phyloP scores from a whole-genome alignment of 2,888 invertebrate genomes.

The Incurvaria masculella region DNA sequence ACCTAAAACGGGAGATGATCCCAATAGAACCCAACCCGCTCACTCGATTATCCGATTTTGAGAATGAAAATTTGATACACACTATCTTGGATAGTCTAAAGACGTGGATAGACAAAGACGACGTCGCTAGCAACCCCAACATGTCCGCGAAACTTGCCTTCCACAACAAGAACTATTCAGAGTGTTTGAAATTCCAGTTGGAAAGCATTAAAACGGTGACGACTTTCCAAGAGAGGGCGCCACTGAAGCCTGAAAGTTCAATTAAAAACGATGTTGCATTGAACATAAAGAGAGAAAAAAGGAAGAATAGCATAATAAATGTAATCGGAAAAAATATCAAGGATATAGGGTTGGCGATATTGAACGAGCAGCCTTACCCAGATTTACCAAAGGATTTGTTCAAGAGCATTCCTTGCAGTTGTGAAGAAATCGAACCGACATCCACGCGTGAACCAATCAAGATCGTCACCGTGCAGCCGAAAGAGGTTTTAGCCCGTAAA shows the following conservation, averaged over 20 bases:
- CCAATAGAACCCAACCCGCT: slow-evolving; percentile 34
- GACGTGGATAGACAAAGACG: slow-evolving; percentile 35
- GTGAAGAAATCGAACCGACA: slow-evolving; percentile 27
- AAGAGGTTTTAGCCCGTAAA: slow-evolving; percentile 25
- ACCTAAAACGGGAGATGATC: slow-evolving; percentile 29
- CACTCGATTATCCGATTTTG: slow-evolving; percentile 31
- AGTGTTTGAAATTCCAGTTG: slow-evolving; percentile 33
- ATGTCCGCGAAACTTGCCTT: slow-evolving; percentile 44
- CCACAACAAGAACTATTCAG: slow-evolving; percentile 31
- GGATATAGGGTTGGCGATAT: slow-evolving; percentile 36
- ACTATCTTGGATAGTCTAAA: slow-evolving; percentile 33
- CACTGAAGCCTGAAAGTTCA: too few relatives aligned
- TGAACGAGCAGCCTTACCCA: slow-evolving; percentile 39
- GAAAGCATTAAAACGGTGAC: slow-evolving; percentile 27
- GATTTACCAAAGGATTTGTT: slow-evolving; percentile 26
- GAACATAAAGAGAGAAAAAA: slow-evolving; percentile 19
- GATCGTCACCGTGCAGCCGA: slow-evolving; percentile 14
- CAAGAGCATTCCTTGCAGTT: slow-evolving; percentile 35
- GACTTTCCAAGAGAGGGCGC: too few relatives aligned
- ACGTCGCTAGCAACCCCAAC: slow-evolving; percentile 30
- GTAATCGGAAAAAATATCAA: slow-evolving; percentile 42
- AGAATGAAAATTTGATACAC: slow-evolving; percentile 40
- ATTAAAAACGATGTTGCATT: too few relatives aligned
- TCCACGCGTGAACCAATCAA: slow-evolving; percentile 13
- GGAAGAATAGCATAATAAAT: slow-evolving; percentile 32